Percentiles rank a stretch among this genome's conserved stretches.
These are phyloP conservation scores for Lysandra coridon DNA, from an alignment of 2,888 invertebrate genomes.

Conservation along the genomic window DNA sequence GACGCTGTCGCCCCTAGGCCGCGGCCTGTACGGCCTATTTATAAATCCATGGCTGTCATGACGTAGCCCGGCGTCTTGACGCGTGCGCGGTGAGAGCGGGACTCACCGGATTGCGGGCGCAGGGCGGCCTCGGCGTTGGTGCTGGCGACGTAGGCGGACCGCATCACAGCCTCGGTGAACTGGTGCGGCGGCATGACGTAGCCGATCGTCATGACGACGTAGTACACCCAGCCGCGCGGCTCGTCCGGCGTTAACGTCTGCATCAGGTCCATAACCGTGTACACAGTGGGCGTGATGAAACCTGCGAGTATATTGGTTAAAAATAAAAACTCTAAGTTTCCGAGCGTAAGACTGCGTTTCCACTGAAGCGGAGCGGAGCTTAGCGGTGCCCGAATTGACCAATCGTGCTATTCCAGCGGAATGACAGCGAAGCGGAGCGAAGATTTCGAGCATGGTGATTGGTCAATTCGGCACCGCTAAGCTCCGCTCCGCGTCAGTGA, in stretches of 20 bases:
- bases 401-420: too few species aligned
- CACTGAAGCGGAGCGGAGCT: too few species aligned
- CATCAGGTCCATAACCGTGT: conserved; percentile 32
- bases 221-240: conserved; percentile 29
- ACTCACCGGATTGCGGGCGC: neutral
- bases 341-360: too few species aligned
- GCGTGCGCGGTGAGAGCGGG: neutral
- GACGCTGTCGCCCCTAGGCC: too few species aligned
- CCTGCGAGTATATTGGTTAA: conserved; percentile 40
- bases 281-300: conserved; percentile 46
- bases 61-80: neutral
- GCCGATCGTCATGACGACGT: conserved; percentile 35
- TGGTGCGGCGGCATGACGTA: conserved; percentile 52
- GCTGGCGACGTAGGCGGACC: conserved; percentile 43
- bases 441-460: too few species aligned
- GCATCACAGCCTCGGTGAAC: conserved; percentile 42
- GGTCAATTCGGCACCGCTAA: too few species aligned
- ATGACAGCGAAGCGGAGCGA: too few species aligned
- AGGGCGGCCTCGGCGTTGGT: conserved; percentile 47
- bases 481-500: too few species aligned
- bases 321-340: too few species aligned
- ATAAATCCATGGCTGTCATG: too few species aligned
- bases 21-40: neutral
- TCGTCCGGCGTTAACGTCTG: conserved; percentile 16
- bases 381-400: too few species aligned